Percentiles rank a stretch among this genome's conserved stretches.
Conservation (phyloP, 2,113 vertebrate genomes). For the Neofelis nebulosa region DNA sequence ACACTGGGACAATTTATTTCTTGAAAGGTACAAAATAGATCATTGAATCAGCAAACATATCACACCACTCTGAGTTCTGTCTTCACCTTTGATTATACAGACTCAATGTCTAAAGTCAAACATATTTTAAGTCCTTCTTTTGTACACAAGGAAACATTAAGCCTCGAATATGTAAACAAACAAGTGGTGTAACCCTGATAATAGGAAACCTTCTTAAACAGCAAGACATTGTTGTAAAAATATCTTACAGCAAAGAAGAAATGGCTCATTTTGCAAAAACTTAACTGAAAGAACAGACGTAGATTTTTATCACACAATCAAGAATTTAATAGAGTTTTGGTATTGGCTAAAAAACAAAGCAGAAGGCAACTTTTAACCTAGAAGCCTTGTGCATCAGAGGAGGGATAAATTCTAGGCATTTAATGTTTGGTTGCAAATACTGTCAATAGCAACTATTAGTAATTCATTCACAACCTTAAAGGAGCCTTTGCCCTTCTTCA, state of each 20-base stretch:
- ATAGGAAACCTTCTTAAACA: slow-evolving; percentile 46
- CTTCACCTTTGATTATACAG: slow-evolving; percentile 58
- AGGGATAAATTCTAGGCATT: slow-evolving; percentile 20
- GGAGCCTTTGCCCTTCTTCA: neutral
- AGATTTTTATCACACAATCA: slow-evolving; percentile 44
- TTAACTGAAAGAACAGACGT: slow-evolving; percentile 19
- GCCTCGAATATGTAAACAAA: slow-evolving; percentile 59
- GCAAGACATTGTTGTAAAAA: slow-evolving; percentile 50
- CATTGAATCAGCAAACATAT: slow-evolving; percentile 62
- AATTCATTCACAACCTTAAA: neutral
- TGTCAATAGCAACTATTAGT: slow-evolving; percentile 1
- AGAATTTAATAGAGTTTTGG: slow-evolving; percentile 42
- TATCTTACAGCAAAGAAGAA: slow-evolving; percentile 56
- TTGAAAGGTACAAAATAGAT: slow-evolving; percentile 67
- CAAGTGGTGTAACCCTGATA: slow-evolving; percentile 40
- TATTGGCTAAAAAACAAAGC: slow-evolving; percentile 24
- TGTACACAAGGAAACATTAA: slow-evolving; percentile 48
- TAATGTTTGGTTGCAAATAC: slow-evolving; percentile 36
- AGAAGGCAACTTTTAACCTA: slow-evolving; percentile 23
- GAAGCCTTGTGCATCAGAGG: neutral
- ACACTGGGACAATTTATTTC: slow-evolving; percentile 75
- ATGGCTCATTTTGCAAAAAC: slow-evolving; percentile 68
- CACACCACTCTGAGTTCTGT: slow-evolving; percentile 55
- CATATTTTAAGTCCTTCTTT: slow-evolving; percentile 52
- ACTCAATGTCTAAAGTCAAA: slow-evolving; percentile 61